phyloP scores from a whole-genome alignment of 2,113 vertebrate genomes.

The Nycticebus coucang region DNA sequence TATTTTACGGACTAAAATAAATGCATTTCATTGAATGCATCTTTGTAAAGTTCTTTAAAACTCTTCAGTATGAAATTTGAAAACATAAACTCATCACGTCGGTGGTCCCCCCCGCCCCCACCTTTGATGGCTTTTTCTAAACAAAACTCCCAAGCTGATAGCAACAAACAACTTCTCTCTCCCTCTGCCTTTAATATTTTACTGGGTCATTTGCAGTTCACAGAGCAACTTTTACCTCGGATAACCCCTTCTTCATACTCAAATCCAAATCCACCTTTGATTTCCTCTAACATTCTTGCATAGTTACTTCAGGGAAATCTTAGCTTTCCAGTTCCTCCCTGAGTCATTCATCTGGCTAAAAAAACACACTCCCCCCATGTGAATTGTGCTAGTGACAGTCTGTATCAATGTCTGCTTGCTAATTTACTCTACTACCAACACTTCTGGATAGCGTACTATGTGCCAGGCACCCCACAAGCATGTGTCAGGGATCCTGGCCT shows the following conservation, averaged over 20 bases:
- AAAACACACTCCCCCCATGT: not conserved
- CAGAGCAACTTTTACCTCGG: constrained; percentile 36
- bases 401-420: not conserved
- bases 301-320: not conserved
- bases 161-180: not conserved
- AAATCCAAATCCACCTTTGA: constrained; percentile 11
- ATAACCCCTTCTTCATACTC: not conserved
- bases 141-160: not conserved
- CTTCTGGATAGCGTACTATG: not conserved
- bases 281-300: constrained; percentile 30
- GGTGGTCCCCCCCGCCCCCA: not conserved
- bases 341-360: not conserved
- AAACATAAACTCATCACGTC: not conserved
- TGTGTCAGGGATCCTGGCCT: not conserved
- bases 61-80: not conserved
- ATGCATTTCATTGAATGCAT: not conserved
- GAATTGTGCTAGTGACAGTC: not conserved
- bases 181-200: not conserved
- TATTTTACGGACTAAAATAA: not conserved
- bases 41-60: constrained; percentile 19
- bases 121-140: not conserved
- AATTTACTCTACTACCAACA: not conserved
- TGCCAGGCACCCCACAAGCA: not conserved
- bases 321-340: not conserved
- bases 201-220: constrained; percentile 38